phyloP scores from a whole-genome alignment of 2,113 vertebrate genomes.

The Brachionichthys hirsutus region DNA sequence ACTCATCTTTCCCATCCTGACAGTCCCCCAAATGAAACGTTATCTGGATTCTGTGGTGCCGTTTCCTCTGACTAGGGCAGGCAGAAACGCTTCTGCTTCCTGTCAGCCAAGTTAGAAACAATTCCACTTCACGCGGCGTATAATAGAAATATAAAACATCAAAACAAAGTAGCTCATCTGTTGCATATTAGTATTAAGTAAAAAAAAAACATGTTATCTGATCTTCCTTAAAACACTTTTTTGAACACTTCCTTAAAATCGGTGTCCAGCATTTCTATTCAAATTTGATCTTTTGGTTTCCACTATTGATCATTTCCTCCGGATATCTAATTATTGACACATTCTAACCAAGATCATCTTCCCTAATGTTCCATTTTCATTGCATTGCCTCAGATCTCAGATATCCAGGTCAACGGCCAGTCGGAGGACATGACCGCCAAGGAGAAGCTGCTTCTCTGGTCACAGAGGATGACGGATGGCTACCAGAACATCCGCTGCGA shows the following conservation, averaged over 20 bases:
- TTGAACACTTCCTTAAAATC: not conserved
- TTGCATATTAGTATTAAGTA: not conserved
- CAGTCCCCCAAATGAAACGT: constrained; percentile 23
- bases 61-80: constrained; percentile 6
- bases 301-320: constrained; percentile 41
- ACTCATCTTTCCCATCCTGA: constrained; percentile 40
- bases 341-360: not conserved
- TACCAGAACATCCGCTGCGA: constrained; percentile 91
- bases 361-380: not conserved
- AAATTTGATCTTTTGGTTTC: constrained; percentile 57
- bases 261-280: constrained; percentile 21
- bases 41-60: not conserved
- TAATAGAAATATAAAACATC: too few species aligned
- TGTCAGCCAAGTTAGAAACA: too few species aligned
- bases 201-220: not conserved
- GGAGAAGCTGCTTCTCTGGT: constrained; percentile 97
- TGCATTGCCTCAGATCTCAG: constrained; percentile 84
- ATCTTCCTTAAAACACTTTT: not conserved
- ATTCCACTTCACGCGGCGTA: too few species aligned
- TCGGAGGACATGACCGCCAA: constrained; percentile 97
- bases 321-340: not conserved
- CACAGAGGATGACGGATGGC: constrained; percentile 90
- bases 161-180: not conserved
- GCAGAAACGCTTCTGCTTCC: constrained; percentile 7
- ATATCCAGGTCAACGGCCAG: constrained; percentile 95